Conservation (phyloP, 2,797 vertebrate species). For the Lacerta agilis region DNA sequence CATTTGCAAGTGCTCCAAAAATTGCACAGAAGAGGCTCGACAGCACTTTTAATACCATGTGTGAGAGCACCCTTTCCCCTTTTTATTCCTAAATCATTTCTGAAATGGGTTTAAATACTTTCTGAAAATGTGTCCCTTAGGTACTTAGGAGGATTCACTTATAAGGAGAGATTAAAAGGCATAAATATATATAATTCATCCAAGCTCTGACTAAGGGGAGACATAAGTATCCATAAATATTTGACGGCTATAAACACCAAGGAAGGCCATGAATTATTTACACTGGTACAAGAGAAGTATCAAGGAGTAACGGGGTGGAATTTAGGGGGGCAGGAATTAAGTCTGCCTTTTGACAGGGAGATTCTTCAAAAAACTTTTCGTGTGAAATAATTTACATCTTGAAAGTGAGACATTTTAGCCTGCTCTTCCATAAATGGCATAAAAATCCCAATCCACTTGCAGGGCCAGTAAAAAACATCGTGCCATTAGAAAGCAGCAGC, state of each 20-base stretch:
- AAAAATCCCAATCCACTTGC: neutral
- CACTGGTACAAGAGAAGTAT: conserved; percentile 66
- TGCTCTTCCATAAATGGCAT: conserved; percentile 5
- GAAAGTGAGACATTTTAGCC: conserved; percentile 27
- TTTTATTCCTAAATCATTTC: conserved; percentile 22
- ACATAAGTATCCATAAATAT: conserved; percentile 73
- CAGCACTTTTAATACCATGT: conserved; percentile 8
- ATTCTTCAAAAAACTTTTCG: conserved; percentile 40
- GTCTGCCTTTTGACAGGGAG: conserved; percentile 51
- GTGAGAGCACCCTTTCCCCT: neutral
- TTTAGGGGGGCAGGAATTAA: conserved; percentile 62
- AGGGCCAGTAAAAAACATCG: too few relatives aligned
- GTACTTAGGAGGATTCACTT: conserved; percentile 60
- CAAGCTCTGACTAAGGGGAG: conserved; percentile 64
- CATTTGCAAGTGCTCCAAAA: neutral
- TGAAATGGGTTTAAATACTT: conserved; percentile 21
- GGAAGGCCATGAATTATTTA: conserved; percentile 69
- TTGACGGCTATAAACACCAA: conserved; percentile 75
- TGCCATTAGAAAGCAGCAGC: too few relatives aligned
- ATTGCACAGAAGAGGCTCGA: neutral
- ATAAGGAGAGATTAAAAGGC: conserved; percentile 69
- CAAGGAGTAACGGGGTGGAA: conserved; percentile 64
- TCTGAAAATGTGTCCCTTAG: conserved; percentile 33
- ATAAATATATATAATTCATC: conserved; percentile 61
- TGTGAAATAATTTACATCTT: conserved; percentile 66